Evolutionary conservation across 2,888 invertebrate genomes (phyloP), one percentile per base, ranked within the genome.

Genomic region (Agrypnus murinus): DNA sequence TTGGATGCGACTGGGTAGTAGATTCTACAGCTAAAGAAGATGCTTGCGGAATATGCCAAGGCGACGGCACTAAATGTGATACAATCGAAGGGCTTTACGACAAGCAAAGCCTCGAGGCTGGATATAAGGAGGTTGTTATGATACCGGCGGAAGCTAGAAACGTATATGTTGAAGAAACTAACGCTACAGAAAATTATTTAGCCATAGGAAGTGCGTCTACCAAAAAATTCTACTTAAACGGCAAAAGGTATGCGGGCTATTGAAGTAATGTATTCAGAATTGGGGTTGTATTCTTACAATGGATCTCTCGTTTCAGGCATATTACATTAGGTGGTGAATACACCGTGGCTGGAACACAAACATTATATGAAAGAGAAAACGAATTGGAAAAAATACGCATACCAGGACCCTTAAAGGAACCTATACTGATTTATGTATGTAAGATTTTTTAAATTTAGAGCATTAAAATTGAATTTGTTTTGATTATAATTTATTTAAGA

Each of bases 1-100:
- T 96, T 62, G 95, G 96, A n/a, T 96, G 96, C 86, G 96, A 96
- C 86, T 96, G 95, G 95, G 86, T 90, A 63, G 91, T 96, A 55
- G 93, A 93, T 81, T 95, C 95, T 0, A 89, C 89, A 62, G 89
- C 92, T 32, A 89, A 91, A 78, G 95, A 95, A 80, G 96, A 96
- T 85, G 89, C 91, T 53, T 96, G 96, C 83, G 96, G 96, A 5
- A 88, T 95, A 59, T 96, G 96, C 82, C 93, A 93, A 77, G 96
- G 96, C 4, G 91, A 92, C 81, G 95, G 95, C 8, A 91, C 92
- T 12, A 92, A 91, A 71, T 96, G 96, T 84, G 91, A 91, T 79
- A 92, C 92, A 31, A 90, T 91, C 67, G 87, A 89, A 72, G 90
- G 89, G 10, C 81, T 87, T 69, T 91, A 88, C 81, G 86, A 82